A percentile compares a stretch with the other conserved stretches of the same genome.
Evolutionary conservation across 1,140 invertebrate genomes (phyloP).

Genomic region (Mesaphorura yosii): DNA sequence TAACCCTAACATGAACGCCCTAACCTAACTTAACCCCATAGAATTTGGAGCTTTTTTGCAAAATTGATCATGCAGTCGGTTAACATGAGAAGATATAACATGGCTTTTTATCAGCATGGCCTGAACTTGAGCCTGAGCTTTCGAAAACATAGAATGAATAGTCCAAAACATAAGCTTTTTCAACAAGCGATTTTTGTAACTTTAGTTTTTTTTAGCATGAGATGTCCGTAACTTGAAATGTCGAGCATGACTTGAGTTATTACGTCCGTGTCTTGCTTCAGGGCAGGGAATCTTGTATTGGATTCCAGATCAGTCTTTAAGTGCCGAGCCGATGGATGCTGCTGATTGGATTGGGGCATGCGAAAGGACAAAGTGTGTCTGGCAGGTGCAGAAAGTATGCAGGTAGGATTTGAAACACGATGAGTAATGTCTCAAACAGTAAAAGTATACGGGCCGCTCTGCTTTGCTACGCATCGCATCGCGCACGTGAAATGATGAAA

Average conservation of each 20-base stretch:
- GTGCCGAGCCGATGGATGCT: background rate
- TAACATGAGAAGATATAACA: too few relatives aligned
- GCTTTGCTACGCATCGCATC: too few relatives aligned
- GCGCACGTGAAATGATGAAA: conserved; percentile 12
- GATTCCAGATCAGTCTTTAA: background rate
- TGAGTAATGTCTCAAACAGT: conserved; percentile 28
- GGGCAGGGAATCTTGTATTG: background rate
- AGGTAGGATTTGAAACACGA: conserved; percentile 10
- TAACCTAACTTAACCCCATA: too few relatives aligned
- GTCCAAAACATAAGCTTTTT: too few relatives aligned
- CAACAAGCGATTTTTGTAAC: too few relatives aligned
- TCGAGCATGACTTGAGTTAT: background rate
- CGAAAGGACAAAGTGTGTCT: background rate
- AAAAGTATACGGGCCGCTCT: conserved; percentile 20
- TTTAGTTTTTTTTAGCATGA: too few relatives aligned
- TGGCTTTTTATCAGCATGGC: too few relatives aligned
- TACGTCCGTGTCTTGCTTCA: background rate
- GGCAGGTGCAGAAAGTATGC: background rate
- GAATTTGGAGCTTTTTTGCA: too few relatives aligned
- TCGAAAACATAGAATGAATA: too few relatives aligned
- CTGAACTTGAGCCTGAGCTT: too few relatives aligned
- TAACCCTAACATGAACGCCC: too few relatives aligned
- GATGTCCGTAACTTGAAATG: background rate
- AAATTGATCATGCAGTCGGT: too few relatives aligned
- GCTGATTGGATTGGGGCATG: background rate